Conservation (phyloP, 2,797 vertebrate genomes). For the Xerus rutilus region DNA sequence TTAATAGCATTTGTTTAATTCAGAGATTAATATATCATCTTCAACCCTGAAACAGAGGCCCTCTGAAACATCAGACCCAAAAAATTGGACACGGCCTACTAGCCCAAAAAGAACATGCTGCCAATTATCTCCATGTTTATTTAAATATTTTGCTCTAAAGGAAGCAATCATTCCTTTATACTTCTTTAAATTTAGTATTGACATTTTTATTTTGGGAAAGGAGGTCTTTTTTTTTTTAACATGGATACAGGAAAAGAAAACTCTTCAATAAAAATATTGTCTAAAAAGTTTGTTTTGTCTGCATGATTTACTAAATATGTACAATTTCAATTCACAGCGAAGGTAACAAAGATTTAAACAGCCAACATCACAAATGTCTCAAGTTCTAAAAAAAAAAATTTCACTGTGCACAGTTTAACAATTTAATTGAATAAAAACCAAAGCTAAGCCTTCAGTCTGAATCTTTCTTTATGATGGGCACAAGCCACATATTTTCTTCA, state of each 20-base stretch:
- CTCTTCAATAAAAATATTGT: constrained; percentile 87
- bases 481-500: constrained; percentile 82
- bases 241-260: constrained; percentile 87
- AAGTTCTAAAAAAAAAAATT: constrained; percentile 85
- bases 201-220: constrained; percentile 86
- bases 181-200: constrained; percentile 85
- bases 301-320: constrained; percentile 87
- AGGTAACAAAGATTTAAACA: constrained; percentile 86
- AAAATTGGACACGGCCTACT: constrained; percentile 84
- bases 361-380: constrained; percentile 87
- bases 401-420: constrained; percentile 86
- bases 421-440: constrained; percentile 85
- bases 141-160: constrained; percentile 85
- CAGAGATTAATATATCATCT: constrained; percentile 76
- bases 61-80: constrained; percentile 81
- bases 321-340: constrained; percentile 86
- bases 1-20: constrained; percentile 79
- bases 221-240: constrained; percentile 80
- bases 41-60: constrained; percentile 76
- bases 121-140: constrained; percentile 85
- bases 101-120: constrained; percentile 81
- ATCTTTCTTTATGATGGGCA: constrained; percentile 83
- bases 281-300: constrained; percentile 86
- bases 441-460: constrained; percentile 85
- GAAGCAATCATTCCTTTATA: constrained; percentile 86